Percentiles rank a stretch among this genome's conserved stretches.
phyloP scores from a whole-genome alignment of 2,888 invertebrate genomes.

The Chymomyza fuscimana region DNA sequence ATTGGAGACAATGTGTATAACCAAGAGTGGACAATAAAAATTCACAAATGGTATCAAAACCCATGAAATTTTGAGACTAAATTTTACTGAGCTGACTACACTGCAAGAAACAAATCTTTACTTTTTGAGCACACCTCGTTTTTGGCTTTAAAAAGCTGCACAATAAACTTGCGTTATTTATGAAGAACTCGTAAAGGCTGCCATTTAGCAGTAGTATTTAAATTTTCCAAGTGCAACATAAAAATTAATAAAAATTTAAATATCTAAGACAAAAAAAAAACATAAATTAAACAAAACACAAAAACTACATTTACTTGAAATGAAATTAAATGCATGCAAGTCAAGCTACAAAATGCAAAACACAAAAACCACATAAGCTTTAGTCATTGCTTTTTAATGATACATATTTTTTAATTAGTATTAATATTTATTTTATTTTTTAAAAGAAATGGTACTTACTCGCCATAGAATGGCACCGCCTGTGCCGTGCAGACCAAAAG shows the following conservation, averaged over 20 bases:
- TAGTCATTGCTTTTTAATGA: background rate
- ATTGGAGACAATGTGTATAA: too few relatives aligned
- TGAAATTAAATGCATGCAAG: background rate
- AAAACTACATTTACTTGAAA: background rate
- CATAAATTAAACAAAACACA: background rate
- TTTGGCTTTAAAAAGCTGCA: too few relatives aligned
- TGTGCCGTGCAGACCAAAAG: slow-evolving; percentile 48
- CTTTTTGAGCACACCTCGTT: too few relatives aligned
- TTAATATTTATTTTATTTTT: background rate
- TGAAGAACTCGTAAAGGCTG: too few relatives aligned
- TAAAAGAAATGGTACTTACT: slow-evolving; percentile 50
- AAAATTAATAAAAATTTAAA: background rate
- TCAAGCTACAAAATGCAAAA: slow-evolving; percentile 13
- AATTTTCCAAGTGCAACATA: background rate
- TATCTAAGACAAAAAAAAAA: background rate
- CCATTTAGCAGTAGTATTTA: too few relatives aligned
- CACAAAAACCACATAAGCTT: slow-evolving; percentile 22
- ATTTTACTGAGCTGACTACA: too few relatives aligned
- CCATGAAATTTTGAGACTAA: too few relatives aligned
- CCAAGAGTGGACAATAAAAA: too few relatives aligned
- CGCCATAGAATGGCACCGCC: slow-evolving; percentile 63
- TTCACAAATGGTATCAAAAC: too few relatives aligned
- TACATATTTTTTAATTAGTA: background rate
- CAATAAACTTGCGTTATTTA: too few relatives aligned
- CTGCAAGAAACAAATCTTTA: too few relatives aligned